Conservation (phyloP, 2,113 vertebrate species). For the Nothoprocta pentlandii region DNA sequence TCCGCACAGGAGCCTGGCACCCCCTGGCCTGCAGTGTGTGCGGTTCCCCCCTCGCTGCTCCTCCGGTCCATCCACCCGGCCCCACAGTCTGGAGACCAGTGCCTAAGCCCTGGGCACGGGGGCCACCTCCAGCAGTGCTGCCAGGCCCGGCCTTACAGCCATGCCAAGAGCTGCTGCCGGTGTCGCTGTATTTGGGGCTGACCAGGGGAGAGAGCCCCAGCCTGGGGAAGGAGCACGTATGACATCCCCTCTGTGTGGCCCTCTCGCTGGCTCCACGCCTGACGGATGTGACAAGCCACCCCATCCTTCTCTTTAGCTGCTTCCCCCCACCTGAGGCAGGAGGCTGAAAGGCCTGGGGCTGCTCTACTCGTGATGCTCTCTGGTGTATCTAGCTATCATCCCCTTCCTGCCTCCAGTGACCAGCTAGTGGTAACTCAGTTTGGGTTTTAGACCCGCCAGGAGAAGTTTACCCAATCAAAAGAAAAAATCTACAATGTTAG, state of each 20-base stretch:
- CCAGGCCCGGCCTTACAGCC: neutral
- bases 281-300: neutral
- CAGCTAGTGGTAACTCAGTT: neutral
- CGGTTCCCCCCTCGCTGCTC: neutral
- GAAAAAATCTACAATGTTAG: neutral
- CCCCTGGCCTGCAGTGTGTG: neutral
- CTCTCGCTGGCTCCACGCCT: neutral
- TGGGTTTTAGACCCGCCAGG: neutral
- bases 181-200: neutral
- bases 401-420: neutral
- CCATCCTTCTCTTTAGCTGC: neutral
- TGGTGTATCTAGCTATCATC: neutral
- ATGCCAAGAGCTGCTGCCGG: neutral
- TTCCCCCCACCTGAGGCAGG: neutral
- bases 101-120: neutral
- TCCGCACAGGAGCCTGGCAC: neutral
- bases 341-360: neutral
- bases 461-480: neutral
- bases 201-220: neutral
- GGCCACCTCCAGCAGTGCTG: neutral
- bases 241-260: neutral
- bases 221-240: neutral
- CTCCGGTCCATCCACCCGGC: neutral
- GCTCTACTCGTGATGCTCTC: rapidly evolving
- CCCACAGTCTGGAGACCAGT: neutral